A percentile compares a stretch with the other conserved stretches of the same genome.
Conservation (phyloP, 2,888 invertebrate genomes). For the Limnephilus rhombicus region DNA sequence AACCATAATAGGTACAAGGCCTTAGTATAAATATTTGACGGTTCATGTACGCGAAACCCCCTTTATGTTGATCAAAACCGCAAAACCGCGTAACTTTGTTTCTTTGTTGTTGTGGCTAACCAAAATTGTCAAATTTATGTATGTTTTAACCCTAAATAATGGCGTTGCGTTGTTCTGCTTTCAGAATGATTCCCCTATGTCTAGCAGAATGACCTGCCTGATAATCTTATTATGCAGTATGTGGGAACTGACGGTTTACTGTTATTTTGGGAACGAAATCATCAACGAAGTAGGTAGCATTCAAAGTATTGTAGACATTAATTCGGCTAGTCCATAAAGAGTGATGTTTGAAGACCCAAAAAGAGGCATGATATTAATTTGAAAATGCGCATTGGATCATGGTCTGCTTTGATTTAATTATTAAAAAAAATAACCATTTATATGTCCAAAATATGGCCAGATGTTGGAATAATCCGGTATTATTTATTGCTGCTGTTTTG, state of each 20-base stretch:
- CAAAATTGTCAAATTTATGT: slow-evolving; percentile 42
- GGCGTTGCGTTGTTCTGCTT: slow-evolving; percentile 42
- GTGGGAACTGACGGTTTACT: slow-evolving; percentile 64
- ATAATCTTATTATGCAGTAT: slow-evolving; percentile 63
- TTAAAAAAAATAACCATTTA: too few species aligned
- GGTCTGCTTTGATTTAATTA: too few species aligned
- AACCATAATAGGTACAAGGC: slow-evolving; percentile 12
- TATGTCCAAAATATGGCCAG: too few species aligned
- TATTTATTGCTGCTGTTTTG: too few species aligned
- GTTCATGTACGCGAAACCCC: slow-evolving; percentile 3
- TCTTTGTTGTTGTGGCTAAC: slow-evolving; percentile 16
- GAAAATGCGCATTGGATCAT: too few species aligned
- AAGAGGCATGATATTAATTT: too few species aligned
- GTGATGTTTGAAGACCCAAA: too few species aligned
- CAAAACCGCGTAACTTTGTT: slow-evolving; percentile 24
- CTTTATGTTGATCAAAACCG: slow-evolving; percentile 22
- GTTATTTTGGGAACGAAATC: slow-evolving; percentile 65
- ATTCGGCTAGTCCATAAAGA: too few species aligned
- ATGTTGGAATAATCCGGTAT: too few species aligned
- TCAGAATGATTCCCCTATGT: slow-evolving; percentile 59
- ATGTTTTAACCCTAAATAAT: neutral
- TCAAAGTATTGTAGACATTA: neutral
- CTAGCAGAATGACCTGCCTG: slow-evolving; percentile 61
- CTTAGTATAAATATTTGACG: slow-evolving; percentile 36
- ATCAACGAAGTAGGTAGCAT: slow-evolving; percentile 55